Percentiles rank a stretch among this genome's conserved stretches.
Conservation (phyloP, 1,140 invertebrate genomes). For the Diabrotica virgifera region DNA sequence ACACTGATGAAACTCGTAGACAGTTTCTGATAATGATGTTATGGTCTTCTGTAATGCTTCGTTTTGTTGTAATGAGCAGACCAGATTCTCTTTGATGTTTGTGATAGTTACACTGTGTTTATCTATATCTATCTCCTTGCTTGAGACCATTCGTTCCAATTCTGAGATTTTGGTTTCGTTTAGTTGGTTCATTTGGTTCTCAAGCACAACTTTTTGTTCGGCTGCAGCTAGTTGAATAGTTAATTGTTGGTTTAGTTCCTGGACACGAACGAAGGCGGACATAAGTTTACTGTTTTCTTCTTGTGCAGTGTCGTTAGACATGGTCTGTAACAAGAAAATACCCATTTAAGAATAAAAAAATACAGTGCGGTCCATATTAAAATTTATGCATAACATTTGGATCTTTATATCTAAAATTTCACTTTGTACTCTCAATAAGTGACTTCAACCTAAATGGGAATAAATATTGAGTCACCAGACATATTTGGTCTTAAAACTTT, state of each 20-base stretch:
- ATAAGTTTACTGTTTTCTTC: conserved; percentile 33
- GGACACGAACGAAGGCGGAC: conserved; percentile 30
- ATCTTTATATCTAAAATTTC: too few relatives aligned
- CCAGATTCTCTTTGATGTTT: conserved; percentile 31
- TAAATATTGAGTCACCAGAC: too few relatives aligned
- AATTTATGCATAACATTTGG: too few relatives aligned
- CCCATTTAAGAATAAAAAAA: too few relatives aligned
- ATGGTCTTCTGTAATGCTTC: conserved; percentile 32
- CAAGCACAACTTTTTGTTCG: conserved; percentile 31
- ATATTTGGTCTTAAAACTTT: too few relatives aligned
- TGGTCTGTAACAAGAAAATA: conserved; percentile 26
- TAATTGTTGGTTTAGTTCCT: conserved; percentile 31
- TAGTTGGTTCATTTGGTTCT: conserved; percentile 34
- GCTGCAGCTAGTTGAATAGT: conserved; percentile 29
- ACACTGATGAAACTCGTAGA: conserved; percentile 26
- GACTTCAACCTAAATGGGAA: too few relatives aligned
- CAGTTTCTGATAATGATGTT: conserved; percentile 26
- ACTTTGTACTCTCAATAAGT: too few relatives aligned
- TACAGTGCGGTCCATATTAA: too few relatives aligned
- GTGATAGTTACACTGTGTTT: conserved; percentile 29
- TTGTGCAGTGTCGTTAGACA: conserved; percentile 32
- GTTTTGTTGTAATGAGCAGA: conserved; percentile 32
- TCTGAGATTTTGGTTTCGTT: conserved; percentile 36
- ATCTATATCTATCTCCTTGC: conserved; percentile 32
- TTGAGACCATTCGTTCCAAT: conserved; percentile 28